These are phyloP conservation scores for Discoglossus pictus DNA, from an alignment of 2,797 vertebrate species.

Conservation along the genomic window DNA sequence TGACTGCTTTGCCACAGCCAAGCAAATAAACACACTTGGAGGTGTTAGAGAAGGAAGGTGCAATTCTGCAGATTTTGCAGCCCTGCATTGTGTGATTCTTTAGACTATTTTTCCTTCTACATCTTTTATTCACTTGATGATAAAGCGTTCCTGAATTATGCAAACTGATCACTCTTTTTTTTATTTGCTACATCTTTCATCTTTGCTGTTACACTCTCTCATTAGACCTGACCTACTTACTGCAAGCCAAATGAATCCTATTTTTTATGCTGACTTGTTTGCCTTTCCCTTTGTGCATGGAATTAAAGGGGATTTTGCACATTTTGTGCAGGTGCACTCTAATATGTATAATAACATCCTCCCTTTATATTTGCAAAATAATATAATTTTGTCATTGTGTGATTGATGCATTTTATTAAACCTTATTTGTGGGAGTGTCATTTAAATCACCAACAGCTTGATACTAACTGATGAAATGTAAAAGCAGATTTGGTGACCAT, in stretches of 20 bases:
- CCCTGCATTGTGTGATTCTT: conserved; percentile 1
- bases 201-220: conserved; percentile 55
- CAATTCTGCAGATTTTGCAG: too few species aligned
- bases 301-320: conserved; percentile 12
- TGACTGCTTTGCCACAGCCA: too few species aligned
- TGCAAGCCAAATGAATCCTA: conserved; percentile 53
- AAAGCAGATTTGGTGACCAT: too few species aligned
- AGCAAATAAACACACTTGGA: too few species aligned
- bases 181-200: conserved; percentile 53
- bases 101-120: conserved; percentile 20
- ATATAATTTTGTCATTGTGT: not conserved
- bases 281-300: conserved; percentile 28
- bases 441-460: too few species aligned
- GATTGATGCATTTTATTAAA: conserved; percentile 26
- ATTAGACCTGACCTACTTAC: conserved; percentile 66
- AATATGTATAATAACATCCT: not conserved
- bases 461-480: too few species aligned
- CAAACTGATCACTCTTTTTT: conserved; percentile 53
- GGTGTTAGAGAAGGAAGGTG: too few species aligned
- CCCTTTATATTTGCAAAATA: too few species aligned
- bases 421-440: not conserved
- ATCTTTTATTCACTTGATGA: conserved; percentile 26
- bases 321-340: conserved; percentile 12
- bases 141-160: conserved; percentile 37
- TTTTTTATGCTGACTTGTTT: conserved; percentile 40